Base-by-base conservation (phyloP, 2,797 vertebrate genomes). In the Pseudochirops cupreus region DNA sequence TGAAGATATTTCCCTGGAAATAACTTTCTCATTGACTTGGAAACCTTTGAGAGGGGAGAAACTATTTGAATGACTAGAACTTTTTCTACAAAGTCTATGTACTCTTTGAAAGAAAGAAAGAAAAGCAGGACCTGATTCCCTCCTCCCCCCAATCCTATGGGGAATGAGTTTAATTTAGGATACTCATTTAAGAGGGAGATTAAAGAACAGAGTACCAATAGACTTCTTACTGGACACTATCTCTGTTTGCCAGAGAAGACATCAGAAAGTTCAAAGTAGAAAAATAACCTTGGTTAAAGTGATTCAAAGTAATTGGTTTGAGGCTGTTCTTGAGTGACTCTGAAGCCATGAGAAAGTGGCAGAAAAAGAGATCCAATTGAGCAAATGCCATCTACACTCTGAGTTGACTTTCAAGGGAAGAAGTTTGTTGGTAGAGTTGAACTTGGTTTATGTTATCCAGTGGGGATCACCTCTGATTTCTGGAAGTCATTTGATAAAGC, bases 241-340 rank as follows among this genome's bases (percentile, higher is more conserved):
- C 96, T 96, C 57, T 14, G 11, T 95, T 95, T 96, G 26, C 90
- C 92, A 67, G 67, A 89, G 92, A 96, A 62, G 14, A 1, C 92
- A 94, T 95, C 26, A 90, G 56, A 95, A 96, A 93, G 11, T 94
- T 96, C 90, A 96, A 50, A 91, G 33, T 92, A 92, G 90, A 95
- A 93, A 96, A 94, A 95, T 90, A n/a, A 39, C 56, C 39, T 93
- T 58, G 95, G 14, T 94, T 95, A 92, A 59, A 95, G 33, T 91
- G 91, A 26, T 92, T 94, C 58, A 91, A 94, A 95, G 54, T 91
- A 96, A 95, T 95, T 87, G 53, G 5, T 92, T 96, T 90, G 31
- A 95, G 31, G 58, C n/a, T 93, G 4, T 92, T 91, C 14, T 62
- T 58, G 3, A 67, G 24, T 56, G n/a, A 58, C 46, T 91, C 3